These are phyloP conservation scores for Hylia prasina DNA, from an alignment of 2,113 vertebrate species.

Conservation along the genomic window DNA sequence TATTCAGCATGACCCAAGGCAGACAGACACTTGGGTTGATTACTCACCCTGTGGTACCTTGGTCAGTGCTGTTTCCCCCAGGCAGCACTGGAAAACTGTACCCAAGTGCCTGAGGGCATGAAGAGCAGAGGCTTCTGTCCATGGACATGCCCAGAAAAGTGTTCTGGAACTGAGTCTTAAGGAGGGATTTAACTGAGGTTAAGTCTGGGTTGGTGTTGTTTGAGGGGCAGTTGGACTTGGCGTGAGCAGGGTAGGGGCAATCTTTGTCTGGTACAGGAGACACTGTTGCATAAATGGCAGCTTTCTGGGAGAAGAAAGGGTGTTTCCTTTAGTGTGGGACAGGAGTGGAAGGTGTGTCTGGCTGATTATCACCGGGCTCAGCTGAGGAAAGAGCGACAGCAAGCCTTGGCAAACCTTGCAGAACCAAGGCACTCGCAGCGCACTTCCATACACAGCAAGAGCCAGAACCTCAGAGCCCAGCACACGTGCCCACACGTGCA, in stretches of 20 bases:
- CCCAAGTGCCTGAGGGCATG: background rate
- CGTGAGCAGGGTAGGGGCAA: background rate
- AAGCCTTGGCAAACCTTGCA: background rate
- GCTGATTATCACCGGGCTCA: background rate
- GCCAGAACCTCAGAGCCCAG: background rate
- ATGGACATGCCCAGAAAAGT: background rate
- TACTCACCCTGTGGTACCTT: background rate
- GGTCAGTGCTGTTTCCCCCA: background rate
- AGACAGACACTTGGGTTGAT: background rate
- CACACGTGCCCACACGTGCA: accelerated
- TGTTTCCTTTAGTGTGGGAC: background rate
- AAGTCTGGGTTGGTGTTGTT: background rate
- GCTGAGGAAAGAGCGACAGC: background rate
- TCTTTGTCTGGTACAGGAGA: background rate
- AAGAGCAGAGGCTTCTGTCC: background rate
- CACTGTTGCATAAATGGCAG: background rate
- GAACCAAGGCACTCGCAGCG: accelerated
- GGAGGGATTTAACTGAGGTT: background rate
- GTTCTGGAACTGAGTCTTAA: background rate
- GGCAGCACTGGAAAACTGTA: background rate
- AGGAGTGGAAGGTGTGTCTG: background rate
- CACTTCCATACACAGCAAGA: accelerated
- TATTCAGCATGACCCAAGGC: background rate
- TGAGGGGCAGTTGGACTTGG: background rate
- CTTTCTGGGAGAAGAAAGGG: background rate